These are phyloP conservation scores for Phrynocephalus versicolor DNA, from an alignment of 2,113 vertebrate genomes.

Conservation along the genomic window DNA sequence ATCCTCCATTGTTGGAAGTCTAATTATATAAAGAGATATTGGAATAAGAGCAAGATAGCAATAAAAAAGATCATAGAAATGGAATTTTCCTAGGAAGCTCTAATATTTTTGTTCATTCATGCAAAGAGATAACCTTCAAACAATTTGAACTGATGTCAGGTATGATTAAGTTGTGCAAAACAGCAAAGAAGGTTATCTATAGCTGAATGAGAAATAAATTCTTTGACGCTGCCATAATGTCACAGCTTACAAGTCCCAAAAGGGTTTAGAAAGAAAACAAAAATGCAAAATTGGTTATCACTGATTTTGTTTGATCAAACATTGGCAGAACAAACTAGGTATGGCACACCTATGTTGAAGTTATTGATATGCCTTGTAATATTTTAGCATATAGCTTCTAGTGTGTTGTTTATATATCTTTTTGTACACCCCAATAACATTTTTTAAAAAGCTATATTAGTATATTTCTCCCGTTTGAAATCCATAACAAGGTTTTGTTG, in stretches of 20 bases:
- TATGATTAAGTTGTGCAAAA: slow-evolving; percentile 12
- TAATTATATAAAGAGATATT: background rate
- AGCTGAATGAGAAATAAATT: background rate
- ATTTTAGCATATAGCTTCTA: too few relatives aligned
- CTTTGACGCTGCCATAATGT: background rate
- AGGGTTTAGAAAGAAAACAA: background rate
- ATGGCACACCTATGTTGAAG: background rate
- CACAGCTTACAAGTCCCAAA: background rate
- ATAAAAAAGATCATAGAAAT: background rate
- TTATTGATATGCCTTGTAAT: background rate
- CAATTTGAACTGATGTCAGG: background rate
- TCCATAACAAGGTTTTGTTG: background rate
- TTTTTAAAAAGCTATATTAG: background rate
- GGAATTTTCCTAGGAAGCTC: background rate
- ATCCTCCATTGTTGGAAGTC: background rate
- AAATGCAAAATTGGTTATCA: background rate
- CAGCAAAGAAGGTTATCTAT: background rate
- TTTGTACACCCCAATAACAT: background rate
- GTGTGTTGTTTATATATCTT: background rate
- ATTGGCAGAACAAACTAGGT: background rate
- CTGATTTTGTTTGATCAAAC: background rate
- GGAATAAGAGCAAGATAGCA: background rate
- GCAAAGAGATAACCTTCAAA: background rate
- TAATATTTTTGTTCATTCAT: background rate
- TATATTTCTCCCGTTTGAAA: background rate